Evolutionary conservation across 35 echinoderm and acorn worm genomes (phyloP), one percentile per base, ranked within the genome.

Genomic region (Apostichopus japonicus): DNA sequence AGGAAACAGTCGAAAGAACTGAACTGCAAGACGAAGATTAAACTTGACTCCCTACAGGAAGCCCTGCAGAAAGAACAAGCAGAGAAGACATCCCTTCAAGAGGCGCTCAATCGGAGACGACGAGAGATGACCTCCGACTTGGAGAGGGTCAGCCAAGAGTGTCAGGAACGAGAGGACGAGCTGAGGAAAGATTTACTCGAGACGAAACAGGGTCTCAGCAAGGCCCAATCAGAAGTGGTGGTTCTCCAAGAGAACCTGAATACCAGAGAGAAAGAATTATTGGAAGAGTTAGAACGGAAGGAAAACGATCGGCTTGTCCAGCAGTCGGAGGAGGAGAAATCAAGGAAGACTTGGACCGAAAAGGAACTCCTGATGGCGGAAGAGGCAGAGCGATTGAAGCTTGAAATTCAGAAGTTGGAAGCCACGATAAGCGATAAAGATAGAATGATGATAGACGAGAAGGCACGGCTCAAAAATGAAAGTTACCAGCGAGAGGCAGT

Each of bases 151-250:
- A 86, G 54, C 17, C 73, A 55, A 8, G 78, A 56, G 14, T 33
- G 23, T 24, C 72, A 92, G 65, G 24, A 91, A n/a, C 56, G 70
- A 14, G 87, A 81, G 53, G 79, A 91, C 54, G 23, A 84, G 55
- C 22, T 75, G 19, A 76, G 77, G 52, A 75, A 92, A 33, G 89
- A 94, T n/a, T 79, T 88, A 27, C 53, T 77, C 10, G 79, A 83
- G 8, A 84, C 27, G 25, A 84, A 92, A 27, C 61, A 92, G 91
- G 54, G 4, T 8, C 24, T 92, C 57, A 83, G 79, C 53, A 81
- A 92, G 27, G 91, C 22, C 23, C 79, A 92, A 61, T 61, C 79
- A 72, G 79, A 65, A 23, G 9, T 25, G n/a, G 57, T 23, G 24
- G 84, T 84, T 6, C 59, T 89, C 22, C 57, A 23, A 24, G 86